These are phyloP conservation scores for Drosophila hamatofila DNA, from an alignment of 2,888 invertebrate genomes.

Conservation along the genomic window DNA sequence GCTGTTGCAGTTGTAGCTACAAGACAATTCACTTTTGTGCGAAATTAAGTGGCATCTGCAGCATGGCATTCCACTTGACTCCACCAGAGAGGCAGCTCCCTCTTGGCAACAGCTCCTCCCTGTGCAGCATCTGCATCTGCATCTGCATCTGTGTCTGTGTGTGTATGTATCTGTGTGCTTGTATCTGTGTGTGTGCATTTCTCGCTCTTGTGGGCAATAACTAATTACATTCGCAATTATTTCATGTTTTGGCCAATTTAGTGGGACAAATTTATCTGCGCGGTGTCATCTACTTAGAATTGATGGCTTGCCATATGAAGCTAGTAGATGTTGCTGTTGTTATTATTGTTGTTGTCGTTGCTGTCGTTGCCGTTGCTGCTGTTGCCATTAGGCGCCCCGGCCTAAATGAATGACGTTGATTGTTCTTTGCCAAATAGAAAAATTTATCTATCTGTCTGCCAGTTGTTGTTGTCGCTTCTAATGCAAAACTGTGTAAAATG, in stretches of 20 bases:
- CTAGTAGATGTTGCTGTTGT: slow-evolving; percentile 33
- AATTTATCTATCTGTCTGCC: slow-evolving; percentile 62
- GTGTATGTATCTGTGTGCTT: slow-evolving; percentile 8
- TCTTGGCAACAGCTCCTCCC: slow-evolving; percentile 14
- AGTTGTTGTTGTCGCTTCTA: slow-evolving; percentile 51
- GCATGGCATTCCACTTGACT: slow-evolving; percentile 78
- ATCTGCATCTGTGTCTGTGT: slow-evolving; percentile 14
- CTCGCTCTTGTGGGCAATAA: slow-evolving; percentile 83
- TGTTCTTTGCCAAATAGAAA: slow-evolving; percentile 72
- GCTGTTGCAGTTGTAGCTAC: slow-evolving; percentile 71
- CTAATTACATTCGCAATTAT: slow-evolving; percentile 86
- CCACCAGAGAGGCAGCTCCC: slow-evolving; percentile 56
- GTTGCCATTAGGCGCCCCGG: slow-evolving; percentile 64
- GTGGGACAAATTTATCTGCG: slow-evolving; percentile 86
- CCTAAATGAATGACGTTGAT: slow-evolving; percentile 73
- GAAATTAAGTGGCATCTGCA: slow-evolving; percentile 83
- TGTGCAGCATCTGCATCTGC: slow-evolving; percentile 35
- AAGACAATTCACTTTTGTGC: slow-evolving; percentile 85
- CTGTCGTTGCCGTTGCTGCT: slow-evolving; percentile 19
- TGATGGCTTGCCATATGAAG: slow-evolving; percentile 80
- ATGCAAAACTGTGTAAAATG: slow-evolving; percentile 60
- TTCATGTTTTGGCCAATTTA: slow-evolving; percentile 86
- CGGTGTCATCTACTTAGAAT: slow-evolving; percentile 86
- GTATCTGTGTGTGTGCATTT: slow-evolving; percentile 43
- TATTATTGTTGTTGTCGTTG: slow-evolving; percentile 14